A percentile compares a stretch with the other conserved stretches of the same genome.
Evolutionary conservation across 2,113 vertebrate genomes (phyloP).

Genomic region (Myodes glareolus): DNA sequence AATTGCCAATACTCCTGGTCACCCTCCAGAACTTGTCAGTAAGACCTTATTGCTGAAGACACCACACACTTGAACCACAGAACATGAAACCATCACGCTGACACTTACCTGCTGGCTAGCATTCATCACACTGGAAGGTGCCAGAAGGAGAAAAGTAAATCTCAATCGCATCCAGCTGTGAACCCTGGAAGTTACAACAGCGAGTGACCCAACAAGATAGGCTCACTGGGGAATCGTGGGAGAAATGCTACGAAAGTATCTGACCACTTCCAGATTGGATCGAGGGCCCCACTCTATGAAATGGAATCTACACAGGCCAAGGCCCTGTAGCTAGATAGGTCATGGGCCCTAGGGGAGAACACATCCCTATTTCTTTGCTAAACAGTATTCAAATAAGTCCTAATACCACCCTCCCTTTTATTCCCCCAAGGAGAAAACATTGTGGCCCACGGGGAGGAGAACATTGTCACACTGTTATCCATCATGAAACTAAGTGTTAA

Average conservation of each 20-base stretch:
- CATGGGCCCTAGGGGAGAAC: neutral
- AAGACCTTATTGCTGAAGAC: neutral
- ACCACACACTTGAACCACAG: neutral
- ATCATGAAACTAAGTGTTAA: neutral
- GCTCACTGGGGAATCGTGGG: neutral
- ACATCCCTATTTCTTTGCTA: neutral
- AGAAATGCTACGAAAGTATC: neutral
- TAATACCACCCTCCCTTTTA: neutral
- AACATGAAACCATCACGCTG: neutral
- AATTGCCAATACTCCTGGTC: neutral
- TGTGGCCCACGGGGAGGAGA: neutral
- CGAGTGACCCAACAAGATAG: neutral
- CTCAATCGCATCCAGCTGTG: no score
- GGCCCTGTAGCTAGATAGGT: neutral
- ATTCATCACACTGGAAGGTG: neutral
- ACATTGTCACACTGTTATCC: neutral
- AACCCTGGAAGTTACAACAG: neutral
- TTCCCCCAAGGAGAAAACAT: neutral
- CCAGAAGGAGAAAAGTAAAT: neutral
- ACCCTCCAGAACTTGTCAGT: neutral
- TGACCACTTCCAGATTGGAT: neutral
- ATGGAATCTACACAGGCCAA: neutral
- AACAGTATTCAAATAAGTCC: neutral
- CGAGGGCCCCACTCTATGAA: neutral
- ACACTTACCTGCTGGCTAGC: neutral